Base-by-base conservation (phyloP, 2,113 vertebrate species). In the Ammodytes marinus region DNA sequence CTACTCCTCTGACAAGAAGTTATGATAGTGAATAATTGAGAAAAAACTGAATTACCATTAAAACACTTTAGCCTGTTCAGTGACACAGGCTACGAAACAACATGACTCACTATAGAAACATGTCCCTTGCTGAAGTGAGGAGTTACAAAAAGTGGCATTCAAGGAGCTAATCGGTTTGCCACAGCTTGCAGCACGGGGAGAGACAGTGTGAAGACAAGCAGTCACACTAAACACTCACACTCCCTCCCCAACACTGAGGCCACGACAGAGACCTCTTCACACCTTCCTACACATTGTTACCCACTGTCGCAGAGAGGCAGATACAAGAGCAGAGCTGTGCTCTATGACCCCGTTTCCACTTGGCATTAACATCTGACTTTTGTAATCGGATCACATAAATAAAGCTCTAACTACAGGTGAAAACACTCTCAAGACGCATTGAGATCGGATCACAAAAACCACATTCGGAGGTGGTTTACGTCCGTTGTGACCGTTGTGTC, bases 61-160 rank as follows among this genome's bases (percentile, higher is more conserved):
- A 15, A 57, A 46, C 35, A 58, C 42, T 10, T 65, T 11, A 54
- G 46, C 61, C 60, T 17, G 35, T 40, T 59, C 49, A 50, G 43
- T 71, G 46, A 78, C 59, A 70, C 53, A 6, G 50, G 6, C 13
- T 45, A 49, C 8, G 55, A 77, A 79, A 84, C 52, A 86, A 75
- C 45, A 72, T 67, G 74, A 86, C 67, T 87, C 75, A 64, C 61
- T 61, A 75, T 39, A 45, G 81, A 85, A 86, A 79, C 73, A 74
- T 71, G 81, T 50, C 64, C 65, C 46, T 47, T 4, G 45, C 3
- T 37, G 52, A 68, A 42, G 54, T 72, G 65, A 65, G 17, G 73
- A 79, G 68, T 58, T 69, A 86, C 84, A 90, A 88, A 86, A 70
- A 65, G 57, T 60, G 71, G 69, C 83, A 72, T 88, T 91, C 71